phyloP scores from a whole-genome alignment of 2,113 vertebrate genomes.

The Mesitornis unicolor region DNA sequence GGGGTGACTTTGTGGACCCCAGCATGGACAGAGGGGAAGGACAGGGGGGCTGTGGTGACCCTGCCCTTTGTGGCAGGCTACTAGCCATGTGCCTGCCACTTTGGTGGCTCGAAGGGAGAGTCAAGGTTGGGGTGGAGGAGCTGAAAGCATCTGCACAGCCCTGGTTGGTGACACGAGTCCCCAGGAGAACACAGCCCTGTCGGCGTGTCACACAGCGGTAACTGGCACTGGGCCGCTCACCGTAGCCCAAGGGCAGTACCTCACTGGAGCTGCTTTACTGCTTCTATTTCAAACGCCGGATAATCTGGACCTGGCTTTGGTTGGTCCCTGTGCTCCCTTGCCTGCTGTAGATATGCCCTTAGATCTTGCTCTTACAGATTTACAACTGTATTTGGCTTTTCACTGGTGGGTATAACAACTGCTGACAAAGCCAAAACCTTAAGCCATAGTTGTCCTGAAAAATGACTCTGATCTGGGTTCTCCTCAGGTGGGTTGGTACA shows the following conservation, averaged over 20 bases:
- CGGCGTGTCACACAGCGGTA: accelerated
- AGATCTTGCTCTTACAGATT: not conserved
- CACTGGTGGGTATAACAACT: not conserved
- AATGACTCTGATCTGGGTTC: not conserved
- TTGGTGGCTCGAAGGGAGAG: not conserved
- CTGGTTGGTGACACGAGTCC: not conserved
- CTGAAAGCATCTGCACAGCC: not conserved
- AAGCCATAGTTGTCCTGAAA: not conserved
- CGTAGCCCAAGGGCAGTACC: not conserved
- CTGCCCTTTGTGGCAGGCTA: too few species aligned
- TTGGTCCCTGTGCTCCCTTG: not conserved
- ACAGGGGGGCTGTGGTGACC: not conserved
- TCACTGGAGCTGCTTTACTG: not conserved
- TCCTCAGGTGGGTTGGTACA: not conserved
- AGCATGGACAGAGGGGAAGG: not conserved
- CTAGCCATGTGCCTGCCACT: not conserved
- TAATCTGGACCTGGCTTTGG: not conserved
- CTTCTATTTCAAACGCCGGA: not conserved
- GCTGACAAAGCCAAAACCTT: not conserved
- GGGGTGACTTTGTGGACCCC: not conserved
- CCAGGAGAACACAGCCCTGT: not conserved
- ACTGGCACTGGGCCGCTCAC: accelerated
- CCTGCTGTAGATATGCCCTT: not conserved
- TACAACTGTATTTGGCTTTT: not conserved
- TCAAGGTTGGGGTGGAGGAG: not conserved